Evolutionary conservation across 2,888 invertebrate species (phyloP).

Genomic region (Cantharis rustica): DNA sequence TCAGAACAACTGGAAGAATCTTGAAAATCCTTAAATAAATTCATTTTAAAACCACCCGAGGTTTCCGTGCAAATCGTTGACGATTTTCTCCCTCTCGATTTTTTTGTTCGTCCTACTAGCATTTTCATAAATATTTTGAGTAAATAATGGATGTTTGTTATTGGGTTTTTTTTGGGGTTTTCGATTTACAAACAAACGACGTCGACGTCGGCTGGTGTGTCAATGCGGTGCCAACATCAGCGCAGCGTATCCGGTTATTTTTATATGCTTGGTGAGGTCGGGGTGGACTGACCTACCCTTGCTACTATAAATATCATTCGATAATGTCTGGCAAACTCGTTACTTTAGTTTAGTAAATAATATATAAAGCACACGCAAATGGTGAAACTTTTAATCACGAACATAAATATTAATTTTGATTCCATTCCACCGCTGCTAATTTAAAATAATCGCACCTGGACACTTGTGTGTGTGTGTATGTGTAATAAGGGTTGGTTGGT

Average conservation of each 20-base stretch:
- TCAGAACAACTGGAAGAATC: conserved; percentile 2
- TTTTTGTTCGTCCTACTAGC: neutral
- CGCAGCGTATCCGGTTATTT: conserved; percentile 16
- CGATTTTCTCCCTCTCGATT: neutral
- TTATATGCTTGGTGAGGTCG: conserved; percentile 16
- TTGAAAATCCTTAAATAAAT: conserved; percentile 6
- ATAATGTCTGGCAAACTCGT: conserved; percentile 17
- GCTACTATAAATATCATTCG: conserved; percentile 15
- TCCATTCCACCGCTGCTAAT: neutral
- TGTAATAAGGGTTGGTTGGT: neutral
- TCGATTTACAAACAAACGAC: neutral
- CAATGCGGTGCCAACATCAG: conserved; percentile 5
- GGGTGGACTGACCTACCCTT: conserved; percentile 20
- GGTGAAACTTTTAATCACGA: conserved; percentile 1
- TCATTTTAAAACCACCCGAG: conserved; percentile 8
- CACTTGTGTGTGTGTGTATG: neutral
- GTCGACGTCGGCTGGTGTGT: conserved; percentile 5
- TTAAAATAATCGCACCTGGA: neutral
- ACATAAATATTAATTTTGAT: neutral
- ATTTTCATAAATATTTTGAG: neutral
- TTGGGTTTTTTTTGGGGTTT: neutral
- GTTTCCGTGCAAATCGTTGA: conserved; percentile 3
- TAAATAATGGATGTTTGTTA: conserved; percentile 4
- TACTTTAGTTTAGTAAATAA: neutral
- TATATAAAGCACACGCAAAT: conserved; percentile 8